Evolutionary conservation across 2,113 vertebrate species (phyloP), one percentile per base, ranked within the genome.

Genomic region (Butorides virescens): DNA sequence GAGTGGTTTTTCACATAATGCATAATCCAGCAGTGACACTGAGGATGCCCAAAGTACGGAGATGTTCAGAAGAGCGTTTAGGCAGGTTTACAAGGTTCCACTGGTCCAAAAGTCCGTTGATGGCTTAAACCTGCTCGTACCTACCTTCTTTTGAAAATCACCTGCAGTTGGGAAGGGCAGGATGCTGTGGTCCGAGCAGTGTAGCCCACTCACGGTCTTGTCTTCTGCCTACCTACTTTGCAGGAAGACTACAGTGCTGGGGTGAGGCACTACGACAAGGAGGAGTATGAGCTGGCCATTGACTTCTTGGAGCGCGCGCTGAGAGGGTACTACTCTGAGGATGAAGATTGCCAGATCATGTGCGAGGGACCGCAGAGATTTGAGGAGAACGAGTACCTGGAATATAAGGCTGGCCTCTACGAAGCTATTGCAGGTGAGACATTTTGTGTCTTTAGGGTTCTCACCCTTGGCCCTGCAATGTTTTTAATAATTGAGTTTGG

Each of bases 401-500:
- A 98, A 16, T 99, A 99, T 81, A 99, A 98, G 61, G 98, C 98
- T 84, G 98, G 98, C 93, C 98, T 99, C 71, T 98, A 99, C 0
- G 99, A 99, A 97, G 97, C 99, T n/a, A 97, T 99, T 86, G 99
- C 99, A 98, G 99, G 99, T 99, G 97, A 97, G 97, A 34, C 16
- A n/a, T 58, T 92, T 37, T 82, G 44, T 11, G 5, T 53, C 74
- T 90, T 75, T 26, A 42, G 16, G 3, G 10, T 68, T 91, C 27
- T 91, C 13, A 56, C 10, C 23, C 17, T 23, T 66, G 14, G 3
- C 23, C 34, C 36, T 79, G 59, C 29, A 73, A 27, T 47, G 15
- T 34, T 78, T 90, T 75, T 37, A 37, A 17, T 61, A 46, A 59
- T 0, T 39, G 58, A 62, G 13, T 73, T 73, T 85, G 37, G 22